Evolutionary conservation across 2,797 vertebrate species (phyloP), one percentile per base, ranked within the genome.

Genomic region (Mus minutoides): DNA sequence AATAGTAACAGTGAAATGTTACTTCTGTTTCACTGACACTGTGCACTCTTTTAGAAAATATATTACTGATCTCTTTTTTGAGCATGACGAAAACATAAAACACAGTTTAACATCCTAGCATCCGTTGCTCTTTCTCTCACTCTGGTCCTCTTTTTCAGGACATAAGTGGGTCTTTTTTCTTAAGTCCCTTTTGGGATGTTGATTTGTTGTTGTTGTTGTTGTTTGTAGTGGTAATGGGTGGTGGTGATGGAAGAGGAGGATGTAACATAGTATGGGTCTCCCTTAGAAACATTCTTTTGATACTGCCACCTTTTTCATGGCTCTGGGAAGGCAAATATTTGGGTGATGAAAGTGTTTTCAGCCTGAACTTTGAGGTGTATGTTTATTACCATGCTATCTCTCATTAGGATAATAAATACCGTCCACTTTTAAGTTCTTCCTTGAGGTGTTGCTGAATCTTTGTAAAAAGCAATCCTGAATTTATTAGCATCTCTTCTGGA

Each of bases 1-100:
- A 94, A 73, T 87, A 54, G 71, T 58, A 75, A 52, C 40, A 40
- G 73, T 43, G 84, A 29, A 49, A 80, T 13, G 2, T 52, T 69
- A n/a, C 13, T 90, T 93, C 84, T 37, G 78, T 87, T 43, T 91
- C 54, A 69, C 58, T 76, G 75, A 82, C 71, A 85, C 73, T 73
- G 40, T 73, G 29, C 56, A 37, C 34, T 91, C 10, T 64, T 67
- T 52, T 24, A 40, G 88, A 83, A 82, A 73, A 56, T 60, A 26
- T 4, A 40, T 1, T 91, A 43, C 43, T 8, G 24, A 75, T 83
- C 62, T 79, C 31, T 86, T 82, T 52, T 93, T 85, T 87, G 54
- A 79, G 22, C 12, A 64, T 58, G n/a, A n/a, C 13, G 64, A 84
- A 73, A 75, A 31, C 87, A 80, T 87, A 76, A 21, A 67, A 37